These are phyloP conservation scores for Chloroceryle inda DNA, from an alignment of 2,797 vertebrate species.

Conservation along the genomic window DNA sequence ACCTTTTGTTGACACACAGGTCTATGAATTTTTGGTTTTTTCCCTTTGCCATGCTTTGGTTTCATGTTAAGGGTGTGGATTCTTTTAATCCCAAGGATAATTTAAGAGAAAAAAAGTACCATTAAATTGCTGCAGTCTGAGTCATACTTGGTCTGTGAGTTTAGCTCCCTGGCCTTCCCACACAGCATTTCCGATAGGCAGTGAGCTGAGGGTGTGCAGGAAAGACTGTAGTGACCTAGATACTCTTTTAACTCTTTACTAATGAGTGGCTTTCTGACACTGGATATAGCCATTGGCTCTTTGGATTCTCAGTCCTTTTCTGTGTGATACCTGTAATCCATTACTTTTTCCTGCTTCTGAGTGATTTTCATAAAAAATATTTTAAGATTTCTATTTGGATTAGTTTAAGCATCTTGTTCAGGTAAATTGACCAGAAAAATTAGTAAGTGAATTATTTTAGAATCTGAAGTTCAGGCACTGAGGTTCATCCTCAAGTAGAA, in stretches of 20 bases:
- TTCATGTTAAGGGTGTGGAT: slow-evolving; percentile 12
- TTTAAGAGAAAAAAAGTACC: slow-evolving; percentile 25
- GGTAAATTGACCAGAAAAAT: background rate
- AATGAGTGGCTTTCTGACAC: background rate
- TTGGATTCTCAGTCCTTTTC: background rate
- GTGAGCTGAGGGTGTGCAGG: slow-evolving; percentile 38
- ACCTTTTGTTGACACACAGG: background rate
- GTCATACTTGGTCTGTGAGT: slow-evolving; percentile 56
- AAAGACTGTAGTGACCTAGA: slow-evolving; percentile 65
- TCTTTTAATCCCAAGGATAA: slow-evolving; percentile 52
- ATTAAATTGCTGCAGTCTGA: slow-evolving; percentile 51
- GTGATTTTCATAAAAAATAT: background rate
- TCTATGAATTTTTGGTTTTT: slow-evolving; percentile 4
- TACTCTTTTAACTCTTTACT: slow-evolving; percentile 47
- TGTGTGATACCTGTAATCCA: background rate
- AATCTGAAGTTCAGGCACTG: background rate
- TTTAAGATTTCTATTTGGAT: background rate
- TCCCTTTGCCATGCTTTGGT: background rate
- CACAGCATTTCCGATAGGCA: slow-evolving; percentile 45
- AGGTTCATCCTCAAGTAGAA: background rate
- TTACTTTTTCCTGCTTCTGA: background rate
- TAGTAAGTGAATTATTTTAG: background rate
- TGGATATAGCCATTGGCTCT: background rate
- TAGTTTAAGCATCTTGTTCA: background rate
- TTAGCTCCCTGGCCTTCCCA: slow-evolving; percentile 58